Conservation (phyloP, 2,888 invertebrate species). For the Ormyrus thymus region DNA sequence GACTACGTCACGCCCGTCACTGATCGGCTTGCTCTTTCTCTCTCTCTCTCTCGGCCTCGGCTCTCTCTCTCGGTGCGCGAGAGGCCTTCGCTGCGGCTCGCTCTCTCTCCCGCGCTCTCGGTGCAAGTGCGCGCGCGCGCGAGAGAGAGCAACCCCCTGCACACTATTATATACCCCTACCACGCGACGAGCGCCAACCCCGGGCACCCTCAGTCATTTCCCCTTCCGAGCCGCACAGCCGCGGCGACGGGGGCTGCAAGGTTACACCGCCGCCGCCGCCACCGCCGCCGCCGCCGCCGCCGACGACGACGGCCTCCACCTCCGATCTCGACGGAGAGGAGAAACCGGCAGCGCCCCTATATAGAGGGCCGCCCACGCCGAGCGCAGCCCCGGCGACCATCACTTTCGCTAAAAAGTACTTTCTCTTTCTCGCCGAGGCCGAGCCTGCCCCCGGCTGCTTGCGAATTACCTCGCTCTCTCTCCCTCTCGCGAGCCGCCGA, state of each 20-base stretch:
- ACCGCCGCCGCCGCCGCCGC: conserved; percentile 56
- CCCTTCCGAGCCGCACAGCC: conserved; percentile 64
- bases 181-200: neutral
- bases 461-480: conserved; percentile 29
- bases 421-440: conserved; percentile 61
- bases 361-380: conserved; percentile 58
- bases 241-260: conserved; percentile 71
- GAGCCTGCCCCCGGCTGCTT: conserved; percentile 33
- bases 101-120: conserved; percentile 21
- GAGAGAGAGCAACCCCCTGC: too few species aligned
- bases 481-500: conserved; percentile 5
- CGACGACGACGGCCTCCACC: conserved; percentile 54
- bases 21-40: conserved; percentile 64
- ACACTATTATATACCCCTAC: too few species aligned
- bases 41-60: conserved; percentile 25
- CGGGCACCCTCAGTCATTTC: conserved; percentile 62
- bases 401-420: conserved; percentile 68
- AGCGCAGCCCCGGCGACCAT: conserved; percentile 61
- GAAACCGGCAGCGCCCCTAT: conserved; percentile 44
- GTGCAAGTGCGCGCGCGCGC: conserved; percentile 1
- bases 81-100: too few species aligned
- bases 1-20: conserved; percentile 74
- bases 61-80: neutral
- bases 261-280: conserved; percentile 64
- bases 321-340: conserved; percentile 26